These are phyloP conservation scores for Urocyon cinereoargenteus DNA, from an alignment of 2,797 vertebrate species.

Conservation along the genomic window DNA sequence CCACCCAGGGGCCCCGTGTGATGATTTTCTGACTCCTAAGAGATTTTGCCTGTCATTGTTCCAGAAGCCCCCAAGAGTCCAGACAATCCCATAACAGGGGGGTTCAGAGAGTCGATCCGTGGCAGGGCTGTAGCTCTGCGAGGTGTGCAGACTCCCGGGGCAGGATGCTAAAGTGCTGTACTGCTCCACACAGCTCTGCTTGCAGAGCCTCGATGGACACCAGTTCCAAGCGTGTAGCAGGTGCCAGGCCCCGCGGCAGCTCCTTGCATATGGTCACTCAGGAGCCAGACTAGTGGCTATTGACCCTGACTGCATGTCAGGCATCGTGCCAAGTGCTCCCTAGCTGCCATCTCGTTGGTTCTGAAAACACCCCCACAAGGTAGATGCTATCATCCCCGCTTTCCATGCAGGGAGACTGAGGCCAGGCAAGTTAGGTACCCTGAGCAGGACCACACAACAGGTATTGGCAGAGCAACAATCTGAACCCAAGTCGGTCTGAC, in stretches of 20 bases:
- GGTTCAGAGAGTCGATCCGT: background rate
- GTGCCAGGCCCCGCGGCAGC: background rate
- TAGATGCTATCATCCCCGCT: too few relatives aligned
- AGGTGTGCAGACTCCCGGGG: background rate
- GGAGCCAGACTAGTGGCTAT: background rate
- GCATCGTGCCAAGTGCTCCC: background rate
- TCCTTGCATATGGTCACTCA: fast-evolving
- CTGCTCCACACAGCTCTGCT: background rate
- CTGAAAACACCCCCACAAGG: background rate
- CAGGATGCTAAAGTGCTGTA: background rate
- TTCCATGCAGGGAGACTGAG: background rate
- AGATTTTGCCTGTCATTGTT: background rate
- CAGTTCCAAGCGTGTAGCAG: background rate
- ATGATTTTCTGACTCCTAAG: background rate
- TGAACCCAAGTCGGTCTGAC: background rate
- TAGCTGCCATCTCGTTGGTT: background rate
- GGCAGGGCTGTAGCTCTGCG: background rate
- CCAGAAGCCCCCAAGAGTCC: background rate
- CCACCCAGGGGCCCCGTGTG: too few relatives aligned
- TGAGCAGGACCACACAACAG: too few relatives aligned
- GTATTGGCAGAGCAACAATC: background rate
- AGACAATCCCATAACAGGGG: background rate
- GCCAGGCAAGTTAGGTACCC: background rate
- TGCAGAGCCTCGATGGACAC: background rate
- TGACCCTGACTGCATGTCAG: background rate